Evolutionary conservation across 2,113 vertebrate genomes (phyloP).

Genomic region (Hippocampus abdominalis): DNA sequence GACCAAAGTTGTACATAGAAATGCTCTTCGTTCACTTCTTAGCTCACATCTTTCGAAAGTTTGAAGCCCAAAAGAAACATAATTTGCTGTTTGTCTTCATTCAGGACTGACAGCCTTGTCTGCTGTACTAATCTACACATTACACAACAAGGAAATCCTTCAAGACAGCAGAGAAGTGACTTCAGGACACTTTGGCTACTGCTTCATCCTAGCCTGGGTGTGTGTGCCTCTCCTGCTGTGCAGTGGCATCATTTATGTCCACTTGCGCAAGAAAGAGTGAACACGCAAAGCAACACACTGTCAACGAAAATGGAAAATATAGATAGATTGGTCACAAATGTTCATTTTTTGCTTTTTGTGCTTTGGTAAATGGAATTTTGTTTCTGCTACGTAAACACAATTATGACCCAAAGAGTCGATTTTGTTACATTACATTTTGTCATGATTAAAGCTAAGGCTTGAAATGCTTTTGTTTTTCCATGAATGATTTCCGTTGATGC

Average conservation of each 20-base stretch:
- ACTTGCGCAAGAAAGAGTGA: conserved; percentile 82
- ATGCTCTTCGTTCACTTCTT: no score
- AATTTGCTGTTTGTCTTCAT: conserved; percentile 3
- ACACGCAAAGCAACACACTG: neutral
- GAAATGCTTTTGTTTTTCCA: neutral
- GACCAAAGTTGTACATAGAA: no score
- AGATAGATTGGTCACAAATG: neutral
- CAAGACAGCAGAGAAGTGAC: conserved; percentile 37
- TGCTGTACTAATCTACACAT: conserved; percentile 80
- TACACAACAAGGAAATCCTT: conserved; percentile 76
- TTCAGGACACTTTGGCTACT: conserved; percentile 81
- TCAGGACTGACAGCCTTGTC: conserved; percentile 76
- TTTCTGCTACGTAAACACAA: conserved; percentile 18
- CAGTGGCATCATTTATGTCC: conserved; percentile 83
- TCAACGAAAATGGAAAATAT: conserved; percentile 1
- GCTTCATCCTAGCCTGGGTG: conserved; percentile 83
- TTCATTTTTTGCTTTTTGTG: neutral
- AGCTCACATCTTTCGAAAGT: no score
- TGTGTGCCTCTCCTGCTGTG: conserved; percentile 80
- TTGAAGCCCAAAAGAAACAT: neutral
- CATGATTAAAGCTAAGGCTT: neutral
- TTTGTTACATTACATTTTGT: neutral
- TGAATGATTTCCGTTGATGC: neutral
- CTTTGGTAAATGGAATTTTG: conserved; percentile 2
- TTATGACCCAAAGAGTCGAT: neutral